These are phyloP conservation scores for Phenganax marumi DNA, from an alignment of 92 coral and sea anemone genomes.

Conservation along the genomic window DNA sequence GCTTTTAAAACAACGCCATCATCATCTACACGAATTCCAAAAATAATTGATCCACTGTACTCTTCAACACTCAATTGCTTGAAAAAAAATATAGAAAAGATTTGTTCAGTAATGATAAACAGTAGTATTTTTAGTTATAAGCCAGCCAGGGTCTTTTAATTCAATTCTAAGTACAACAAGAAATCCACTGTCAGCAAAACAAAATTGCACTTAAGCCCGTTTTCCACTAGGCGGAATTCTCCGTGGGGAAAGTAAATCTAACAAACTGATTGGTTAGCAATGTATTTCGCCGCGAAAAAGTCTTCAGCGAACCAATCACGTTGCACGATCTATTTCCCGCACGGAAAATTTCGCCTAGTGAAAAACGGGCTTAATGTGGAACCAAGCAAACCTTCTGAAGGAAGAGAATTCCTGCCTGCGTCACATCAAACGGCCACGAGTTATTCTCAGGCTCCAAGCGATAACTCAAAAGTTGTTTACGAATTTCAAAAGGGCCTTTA, in stretches of 20 bases:
- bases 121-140: background rate
- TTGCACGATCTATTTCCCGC: too few relatives aligned
- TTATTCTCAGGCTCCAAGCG: slow-evolving; percentile 8
- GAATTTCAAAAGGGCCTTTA: slow-evolving; percentile 8
- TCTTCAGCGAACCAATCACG: too few relatives aligned
- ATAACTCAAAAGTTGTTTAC: slow-evolving; percentile 20
- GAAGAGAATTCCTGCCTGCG: background rate
- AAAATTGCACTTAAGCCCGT: too few relatives aligned
- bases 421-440: slow-evolving; percentile 20
- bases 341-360: too few relatives aligned
- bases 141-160: too few relatives aligned
- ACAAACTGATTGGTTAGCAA: too few relatives aligned
- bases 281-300: too few relatives aligned
- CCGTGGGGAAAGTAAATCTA: too few relatives aligned
- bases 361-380: background rate
- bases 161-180: too few relatives aligned
- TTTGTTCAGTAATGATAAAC: background rate
- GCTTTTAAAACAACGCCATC: slow-evolving; percentile 19
- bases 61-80: slow-evolving; percentile 6
- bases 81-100: background rate
- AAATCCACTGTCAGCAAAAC: too few relatives aligned
- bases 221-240: too few relatives aligned
- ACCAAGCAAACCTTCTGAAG: slow-evolving; percentile 4
- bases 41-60: background rate
- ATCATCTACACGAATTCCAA: slow-evolving; percentile 25